Evolutionary conservation across 2,113 vertebrate species (phyloP).

Genomic region (Anhinga anhinga): DNA sequence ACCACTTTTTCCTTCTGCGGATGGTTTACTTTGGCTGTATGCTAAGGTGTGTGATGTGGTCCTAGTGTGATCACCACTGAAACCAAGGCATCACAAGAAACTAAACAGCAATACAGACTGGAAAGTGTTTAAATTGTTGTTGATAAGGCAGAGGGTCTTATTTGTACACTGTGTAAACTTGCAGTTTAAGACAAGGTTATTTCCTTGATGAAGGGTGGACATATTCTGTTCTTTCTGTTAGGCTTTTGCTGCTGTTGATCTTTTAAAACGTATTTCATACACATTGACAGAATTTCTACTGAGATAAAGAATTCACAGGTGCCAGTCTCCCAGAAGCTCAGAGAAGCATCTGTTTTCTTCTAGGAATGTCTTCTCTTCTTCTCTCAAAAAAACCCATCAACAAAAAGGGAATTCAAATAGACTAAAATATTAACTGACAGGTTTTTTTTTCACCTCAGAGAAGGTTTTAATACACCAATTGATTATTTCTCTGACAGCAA

Average conservation of each 20-base stretch:
- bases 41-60: background rate
- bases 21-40: background rate
- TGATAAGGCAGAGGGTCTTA: background rate
- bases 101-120: background rate
- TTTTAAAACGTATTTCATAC: background rate
- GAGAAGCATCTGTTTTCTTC: slow-evolving; percentile 50
- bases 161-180: background rate
- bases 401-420: slow-evolving; percentile 21
- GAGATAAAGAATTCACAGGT: background rate
- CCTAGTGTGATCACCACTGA: background rate
- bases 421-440: background rate
- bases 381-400: background rate
- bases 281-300: background rate
- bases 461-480: slow-evolving; percentile 25
- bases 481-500: background rate
- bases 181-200: background rate
- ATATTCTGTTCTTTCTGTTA: background rate
- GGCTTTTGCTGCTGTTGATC: background rate
- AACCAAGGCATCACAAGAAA: background rate
- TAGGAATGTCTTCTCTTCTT: background rate
- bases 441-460: slow-evolving; percentile 11
- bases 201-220: background rate
- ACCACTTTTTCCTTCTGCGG: background rate
- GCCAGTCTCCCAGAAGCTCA: background rate
- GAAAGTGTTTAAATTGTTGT: background rate